Conservation (phyloP, 1,140 invertebrate genomes). For the Calosoma granatense region DNA sequence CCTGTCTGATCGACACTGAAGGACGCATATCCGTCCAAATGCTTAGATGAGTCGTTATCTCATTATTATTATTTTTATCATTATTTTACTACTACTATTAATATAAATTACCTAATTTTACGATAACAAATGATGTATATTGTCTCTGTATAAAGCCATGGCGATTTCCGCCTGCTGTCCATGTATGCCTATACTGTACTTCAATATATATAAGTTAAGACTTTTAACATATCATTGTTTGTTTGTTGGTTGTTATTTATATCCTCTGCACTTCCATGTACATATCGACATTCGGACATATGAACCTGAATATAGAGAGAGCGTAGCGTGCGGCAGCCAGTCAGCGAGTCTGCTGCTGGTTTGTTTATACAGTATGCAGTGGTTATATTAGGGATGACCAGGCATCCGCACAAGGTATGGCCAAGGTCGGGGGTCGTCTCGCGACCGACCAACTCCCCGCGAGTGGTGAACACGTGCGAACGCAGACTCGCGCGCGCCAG, state of each 20-base stretch:
- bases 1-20: neutral
- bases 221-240: neutral
- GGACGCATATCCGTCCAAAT: constrained; percentile 1
- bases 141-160: constrained; percentile 6
- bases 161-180: neutral
- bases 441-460: neutral
- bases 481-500: neutral
- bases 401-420: neutral
- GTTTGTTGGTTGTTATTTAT: neutral
- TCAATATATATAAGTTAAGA: constrained; percentile 4
- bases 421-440: constrained; percentile 7
- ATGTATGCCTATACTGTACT: constrained; percentile 1
- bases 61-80: neutral
- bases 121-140: neutral
- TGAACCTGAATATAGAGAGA: too few relatives aligned
- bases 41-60: neutral
- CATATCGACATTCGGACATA: neutral
- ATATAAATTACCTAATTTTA: too few relatives aligned
- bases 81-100: neutral
- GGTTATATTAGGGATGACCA: constrained; percentile 1
- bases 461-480: constrained; percentile 17
- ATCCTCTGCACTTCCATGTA: neutral
- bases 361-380: too few relatives aligned
- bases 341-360: too few relatives aligned
- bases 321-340: too few relatives aligned